A percentile compares a stretch with the other conserved stretches of the same genome.
phyloP scores from a whole-genome alignment of 2,113 vertebrate genomes.

The Sturnus vulgaris region DNA sequence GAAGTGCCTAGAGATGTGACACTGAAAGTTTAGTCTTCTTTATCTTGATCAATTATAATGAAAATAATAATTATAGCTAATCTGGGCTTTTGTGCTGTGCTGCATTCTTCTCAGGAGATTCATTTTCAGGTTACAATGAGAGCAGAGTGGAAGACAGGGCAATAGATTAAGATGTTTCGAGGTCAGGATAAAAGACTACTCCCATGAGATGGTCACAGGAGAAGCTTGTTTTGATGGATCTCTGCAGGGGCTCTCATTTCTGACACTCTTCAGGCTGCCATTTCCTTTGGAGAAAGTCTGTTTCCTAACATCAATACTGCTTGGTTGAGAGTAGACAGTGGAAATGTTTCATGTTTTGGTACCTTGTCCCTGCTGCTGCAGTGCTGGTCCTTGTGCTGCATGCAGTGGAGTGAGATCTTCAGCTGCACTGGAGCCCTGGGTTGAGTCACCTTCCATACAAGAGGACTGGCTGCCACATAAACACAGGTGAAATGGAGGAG shows the following conservation, averaged over 20 bases:
- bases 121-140: background rate
- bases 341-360: background rate
- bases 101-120: background rate
- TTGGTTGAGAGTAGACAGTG: background rate
- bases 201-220: background rate
- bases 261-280: background rate
- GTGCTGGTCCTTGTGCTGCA: background rate
- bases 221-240: slow-evolving; percentile 38
- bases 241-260: slow-evolving; percentile 34
- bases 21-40: background rate
- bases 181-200: background rate
- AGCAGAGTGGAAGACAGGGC: background rate
- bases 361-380: background rate
- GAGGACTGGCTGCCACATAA: background rate
- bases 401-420: accelerated
- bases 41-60: background rate
- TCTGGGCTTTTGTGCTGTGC: background rate
- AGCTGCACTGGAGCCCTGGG: background rate
- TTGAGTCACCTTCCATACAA: background rate
- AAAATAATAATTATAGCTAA: background rate
- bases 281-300: slow-evolving; percentile 39
- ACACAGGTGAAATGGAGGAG: accelerated
- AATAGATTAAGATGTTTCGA: background rate
- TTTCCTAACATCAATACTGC: slow-evolving; percentile 17
- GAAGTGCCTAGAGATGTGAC: background rate